Evolutionary conservation across 2,888 invertebrate species (phyloP).

Genomic region (Ectemnius continuus): DNA sequence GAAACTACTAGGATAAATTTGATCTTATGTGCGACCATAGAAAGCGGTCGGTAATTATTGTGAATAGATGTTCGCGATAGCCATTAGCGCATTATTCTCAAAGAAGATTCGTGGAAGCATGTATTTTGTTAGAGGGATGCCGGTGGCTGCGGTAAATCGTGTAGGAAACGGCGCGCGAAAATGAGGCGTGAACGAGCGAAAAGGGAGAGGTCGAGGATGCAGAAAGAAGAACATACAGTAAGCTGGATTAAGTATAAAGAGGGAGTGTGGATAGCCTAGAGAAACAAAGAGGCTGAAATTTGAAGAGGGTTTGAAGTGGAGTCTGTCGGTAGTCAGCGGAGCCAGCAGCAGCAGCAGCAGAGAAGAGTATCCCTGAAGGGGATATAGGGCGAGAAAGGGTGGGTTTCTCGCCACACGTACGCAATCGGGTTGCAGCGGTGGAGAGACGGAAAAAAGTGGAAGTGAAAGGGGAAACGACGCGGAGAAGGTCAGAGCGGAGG

Average conservation of each 20-base stretch:
- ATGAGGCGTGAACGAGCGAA: neutral
- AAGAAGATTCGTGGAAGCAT: too few species aligned
- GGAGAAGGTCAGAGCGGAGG: constrained; percentile 28
- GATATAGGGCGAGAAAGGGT: constrained; percentile 21
- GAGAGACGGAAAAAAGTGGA: constrained; percentile 7
- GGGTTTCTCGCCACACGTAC: constrained; percentile 55
- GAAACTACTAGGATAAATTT: too few species aligned
- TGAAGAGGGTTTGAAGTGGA: constrained; percentile 38
- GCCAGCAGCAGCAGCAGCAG: constrained; percentile 10
- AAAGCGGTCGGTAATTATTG: too few species aligned
- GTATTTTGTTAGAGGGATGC: too few species aligned
- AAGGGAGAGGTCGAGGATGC: neutral
- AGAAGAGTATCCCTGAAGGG: constrained; percentile 31
- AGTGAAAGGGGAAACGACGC: constrained; percentile 6
- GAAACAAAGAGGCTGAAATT: constrained; percentile 10
- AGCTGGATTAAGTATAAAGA: constrained; percentile 15
- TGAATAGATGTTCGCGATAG: too few species aligned
- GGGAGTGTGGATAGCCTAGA: constrained; percentile 1
- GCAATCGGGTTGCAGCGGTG: constrained; percentile 53
- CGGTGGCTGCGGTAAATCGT: too few species aligned
- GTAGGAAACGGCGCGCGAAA: neutral
- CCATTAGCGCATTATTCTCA: too few species aligned
- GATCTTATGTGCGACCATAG: too few species aligned
- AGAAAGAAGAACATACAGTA: constrained; percentile 2
- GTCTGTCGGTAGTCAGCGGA: constrained; percentile 32